phyloP scores from a whole-genome alignment of 2,113 vertebrate species.

The Lepidothrix coronata region DNA sequence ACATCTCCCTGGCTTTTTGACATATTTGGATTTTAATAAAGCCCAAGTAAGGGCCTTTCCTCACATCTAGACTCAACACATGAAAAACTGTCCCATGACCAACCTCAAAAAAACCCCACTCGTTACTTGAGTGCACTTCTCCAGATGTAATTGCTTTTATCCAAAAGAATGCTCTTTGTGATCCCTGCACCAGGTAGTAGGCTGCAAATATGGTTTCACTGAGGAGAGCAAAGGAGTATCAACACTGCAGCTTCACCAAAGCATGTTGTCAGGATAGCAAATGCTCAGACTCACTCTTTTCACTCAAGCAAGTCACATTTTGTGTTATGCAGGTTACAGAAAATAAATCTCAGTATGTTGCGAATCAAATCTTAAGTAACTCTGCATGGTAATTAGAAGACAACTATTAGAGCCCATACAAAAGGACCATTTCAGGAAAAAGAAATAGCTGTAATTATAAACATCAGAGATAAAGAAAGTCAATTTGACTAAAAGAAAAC shows the following conservation, averaged over 20 bases:
- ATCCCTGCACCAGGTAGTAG: not conserved
- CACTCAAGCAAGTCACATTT: not conserved
- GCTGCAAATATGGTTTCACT: not conserved
- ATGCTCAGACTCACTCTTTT: not conserved
- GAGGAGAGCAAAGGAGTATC: not conserved
- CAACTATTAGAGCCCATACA: not conserved
- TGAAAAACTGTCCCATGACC: not conserved
- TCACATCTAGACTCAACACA: not conserved
- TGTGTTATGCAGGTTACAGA: not conserved
- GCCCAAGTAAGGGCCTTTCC: not conserved
- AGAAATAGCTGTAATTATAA: not conserved
- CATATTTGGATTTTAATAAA: not conserved
- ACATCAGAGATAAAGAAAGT: accelerated
- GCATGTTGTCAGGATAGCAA: accelerated
- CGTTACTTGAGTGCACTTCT: not conserved
- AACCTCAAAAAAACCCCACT: not conserved
- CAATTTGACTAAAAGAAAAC: not conserved
- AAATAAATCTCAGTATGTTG: not conserved
- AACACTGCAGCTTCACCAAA: not conserved
- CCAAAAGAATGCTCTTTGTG: not conserved
- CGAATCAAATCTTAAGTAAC: not conserved
- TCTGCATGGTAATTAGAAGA: not conserved
- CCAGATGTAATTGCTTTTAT: not conserved
- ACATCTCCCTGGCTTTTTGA: not conserved
- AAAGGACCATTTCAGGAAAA: not conserved